Percentiles rank a stretch among this genome's conserved stretches.
These are phyloP conservation scores for Mastigias papua DNA, from an alignment of 30 jellyfish, hydroid and myxozoan species.

Conservation along the genomic window DNA sequence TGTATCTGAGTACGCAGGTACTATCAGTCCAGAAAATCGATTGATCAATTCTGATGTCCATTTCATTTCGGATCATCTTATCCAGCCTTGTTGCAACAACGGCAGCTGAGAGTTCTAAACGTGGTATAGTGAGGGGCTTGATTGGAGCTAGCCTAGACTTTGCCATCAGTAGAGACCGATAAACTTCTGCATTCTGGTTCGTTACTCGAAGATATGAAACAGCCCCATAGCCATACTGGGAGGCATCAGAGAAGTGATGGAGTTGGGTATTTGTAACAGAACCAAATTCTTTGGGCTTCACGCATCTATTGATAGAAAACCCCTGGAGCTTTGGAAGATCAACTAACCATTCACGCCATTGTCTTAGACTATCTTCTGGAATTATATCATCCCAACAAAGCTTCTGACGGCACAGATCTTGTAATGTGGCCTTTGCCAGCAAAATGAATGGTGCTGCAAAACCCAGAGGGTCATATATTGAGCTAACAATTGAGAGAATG, in stretches of 20 bases:
- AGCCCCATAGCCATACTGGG: slow-evolving; percentile 56
- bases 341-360: slow-evolving; percentile 50
- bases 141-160: slow-evolving; percentile 68
- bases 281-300: slow-evolving; percentile 27
- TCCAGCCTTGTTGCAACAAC: slow-evolving; percentile 61
- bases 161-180: slow-evolving; percentile 43
- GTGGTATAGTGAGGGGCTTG: slow-evolving; percentile 74
- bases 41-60: slow-evolving; percentile 27
- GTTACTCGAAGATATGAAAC: slow-evolving; percentile 59
- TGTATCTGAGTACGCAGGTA: slow-evolving; percentile 60
- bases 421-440: slow-evolving; percentile 50
- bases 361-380: background rate
- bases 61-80: slow-evolving; percentile 54
- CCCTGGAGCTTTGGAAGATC: slow-evolving; percentile 33
- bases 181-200: slow-evolving; percentile 26
- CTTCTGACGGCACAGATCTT: slow-evolving; percentile 28
- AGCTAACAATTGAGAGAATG: slow-evolving; percentile 11
- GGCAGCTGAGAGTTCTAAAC: slow-evolving; percentile 77
- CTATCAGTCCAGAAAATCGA: slow-evolving; percentile 72
- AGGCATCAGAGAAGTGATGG: slow-evolving; percentile 67
- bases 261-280: background rate
- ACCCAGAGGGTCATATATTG: slow-evolving; percentile 78
- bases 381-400: slow-evolving; percentile 58
- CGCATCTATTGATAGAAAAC: slow-evolving; percentile 16
- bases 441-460: slow-evolving; percentile 55